Percentiles rank a stretch among this genome's conserved stretches.
Evolutionary conservation across 2,888 invertebrate species (phyloP).

Genomic region (Pantelozetes paolii): DNA sequence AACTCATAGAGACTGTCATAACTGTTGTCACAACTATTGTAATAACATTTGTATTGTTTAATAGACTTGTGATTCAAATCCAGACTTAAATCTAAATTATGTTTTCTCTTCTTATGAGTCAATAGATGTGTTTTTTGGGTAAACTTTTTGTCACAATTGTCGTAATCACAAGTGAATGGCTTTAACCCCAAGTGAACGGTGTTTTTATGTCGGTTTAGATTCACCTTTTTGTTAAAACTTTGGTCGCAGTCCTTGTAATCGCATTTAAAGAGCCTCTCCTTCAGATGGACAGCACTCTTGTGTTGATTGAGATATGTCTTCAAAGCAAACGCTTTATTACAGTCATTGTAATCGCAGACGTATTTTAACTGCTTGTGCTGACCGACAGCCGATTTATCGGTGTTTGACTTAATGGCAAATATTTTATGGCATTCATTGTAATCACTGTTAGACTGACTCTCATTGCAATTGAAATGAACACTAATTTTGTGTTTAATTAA

Average conservation of each 20-base stretch:
- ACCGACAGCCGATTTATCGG: no score
- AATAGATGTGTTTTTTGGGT: slow-evolving; percentile 5
- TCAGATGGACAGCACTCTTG: not conserved
- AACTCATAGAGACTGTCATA: not conserved
- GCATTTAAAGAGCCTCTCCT: not conserved
- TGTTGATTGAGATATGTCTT: not conserved
- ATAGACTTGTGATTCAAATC: not conserved
- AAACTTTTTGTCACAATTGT: not conserved
- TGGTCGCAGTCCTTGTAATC: slow-evolving; percentile 1
- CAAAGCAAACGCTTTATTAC: not conserved
- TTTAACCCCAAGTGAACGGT: not conserved
- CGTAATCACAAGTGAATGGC: not conserved
- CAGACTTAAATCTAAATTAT: not conserved
- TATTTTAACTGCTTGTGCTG: no score
- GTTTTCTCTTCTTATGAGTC: not conserved
- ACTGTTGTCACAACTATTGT: not conserved
- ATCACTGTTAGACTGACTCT: no score
- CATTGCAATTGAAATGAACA: no score
- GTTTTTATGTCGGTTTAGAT: not conserved
- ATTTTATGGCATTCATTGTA: no score
- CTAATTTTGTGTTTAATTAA: no score
- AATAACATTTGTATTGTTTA: not conserved
- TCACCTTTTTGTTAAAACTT: not conserved
- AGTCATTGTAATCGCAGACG: not conserved
- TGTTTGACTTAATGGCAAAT: no score